A percentile compares a stretch with the other conserved stretches of the same genome.
Evolutionary conservation across 2,797 vertebrate species (phyloP).

Genomic region (Nyctalus aviator): DNA sequence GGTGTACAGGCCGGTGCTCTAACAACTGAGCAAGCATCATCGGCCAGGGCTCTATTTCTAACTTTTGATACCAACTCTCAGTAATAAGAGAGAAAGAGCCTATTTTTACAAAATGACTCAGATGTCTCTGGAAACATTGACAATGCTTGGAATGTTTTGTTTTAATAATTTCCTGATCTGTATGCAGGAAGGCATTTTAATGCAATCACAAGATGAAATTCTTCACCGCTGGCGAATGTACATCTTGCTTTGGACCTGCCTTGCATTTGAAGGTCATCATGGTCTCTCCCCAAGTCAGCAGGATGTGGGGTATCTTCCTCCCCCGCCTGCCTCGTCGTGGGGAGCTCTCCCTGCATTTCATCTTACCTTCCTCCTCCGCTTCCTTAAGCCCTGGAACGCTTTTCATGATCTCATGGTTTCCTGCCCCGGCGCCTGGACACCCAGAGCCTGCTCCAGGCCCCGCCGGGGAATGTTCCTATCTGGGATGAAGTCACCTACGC

Average conservation of each 20-base stretch:
- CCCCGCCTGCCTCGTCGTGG: background rate
- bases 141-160: slow-evolving; percentile 74
- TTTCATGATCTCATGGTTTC: slow-evolving; percentile 25
- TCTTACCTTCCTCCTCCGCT: slow-evolving; percentile 18
- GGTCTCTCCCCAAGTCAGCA: background rate
- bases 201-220: slow-evolving; percentile 62
- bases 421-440: slow-evolving; percentile 17
- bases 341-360: slow-evolving; percentile 12
- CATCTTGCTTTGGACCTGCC: slow-evolving; percentile 42
- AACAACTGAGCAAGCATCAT: no score
- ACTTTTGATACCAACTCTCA: slow-evolving; percentile 58
- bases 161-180: slow-evolving; percentile 78
- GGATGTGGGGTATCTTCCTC: slow-evolving; percentile 19
- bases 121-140: slow-evolving; percentile 77
- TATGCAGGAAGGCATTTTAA: slow-evolving; percentile 61
- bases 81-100: slow-evolving; percentile 61
- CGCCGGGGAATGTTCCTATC: background rate
- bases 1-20: no score
- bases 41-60: slow-evolving; percentile 47
- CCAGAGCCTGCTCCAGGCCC: background rate
- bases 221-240: background rate
- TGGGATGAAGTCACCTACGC: slow-evolving; percentile 17
- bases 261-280: slow-evolving; percentile 63
- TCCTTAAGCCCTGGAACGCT: slow-evolving; percentile 38
- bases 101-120: slow-evolving; percentile 80